phyloP scores from a whole-genome alignment of 2,797 vertebrate species.

The Pangasius larnaudii region DNA sequence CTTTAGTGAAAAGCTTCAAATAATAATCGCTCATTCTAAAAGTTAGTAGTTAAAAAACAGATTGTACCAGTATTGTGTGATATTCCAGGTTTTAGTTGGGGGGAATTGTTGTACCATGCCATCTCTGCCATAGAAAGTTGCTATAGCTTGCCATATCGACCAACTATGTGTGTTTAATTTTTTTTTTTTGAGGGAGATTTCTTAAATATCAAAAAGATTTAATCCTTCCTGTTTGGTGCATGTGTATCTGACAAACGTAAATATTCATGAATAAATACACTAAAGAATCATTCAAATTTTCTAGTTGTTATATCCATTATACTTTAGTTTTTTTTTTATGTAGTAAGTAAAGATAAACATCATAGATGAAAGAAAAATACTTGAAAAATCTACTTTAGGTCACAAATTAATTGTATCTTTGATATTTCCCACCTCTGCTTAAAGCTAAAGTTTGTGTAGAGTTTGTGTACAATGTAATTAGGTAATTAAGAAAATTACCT shows the following conservation, averaged over 20 bases:
- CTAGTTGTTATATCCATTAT: not conserved
- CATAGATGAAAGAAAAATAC: not conserved
- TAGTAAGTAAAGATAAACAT: not conserved
- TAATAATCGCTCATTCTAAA: not conserved
- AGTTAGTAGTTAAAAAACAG: too few species aligned
- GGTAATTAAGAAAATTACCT: not conserved
- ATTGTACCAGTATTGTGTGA: not conserved
- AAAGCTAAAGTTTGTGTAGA: too few species aligned
- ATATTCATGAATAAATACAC: not conserved
- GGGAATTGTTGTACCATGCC: not conserved
- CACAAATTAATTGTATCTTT: not conserved
- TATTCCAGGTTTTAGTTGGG: not conserved
- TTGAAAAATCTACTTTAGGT: not conserved
- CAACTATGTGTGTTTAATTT: not conserved
- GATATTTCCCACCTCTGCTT: not conserved
- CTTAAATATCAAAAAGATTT: not conserved
- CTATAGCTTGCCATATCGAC: not conserved
- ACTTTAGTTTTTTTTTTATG: not conserved
- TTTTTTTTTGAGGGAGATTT: not conserved
- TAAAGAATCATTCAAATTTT: not conserved
- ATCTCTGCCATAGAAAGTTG: not conserved
- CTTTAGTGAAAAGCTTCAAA: not conserved
- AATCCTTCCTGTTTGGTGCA: too few species aligned
- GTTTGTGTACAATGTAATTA: too few species aligned
- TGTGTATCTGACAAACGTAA: not conserved